Evolutionary conservation across 2,113 vertebrate species (phyloP).

Genomic region (Gavialis gangeticus): DNA sequence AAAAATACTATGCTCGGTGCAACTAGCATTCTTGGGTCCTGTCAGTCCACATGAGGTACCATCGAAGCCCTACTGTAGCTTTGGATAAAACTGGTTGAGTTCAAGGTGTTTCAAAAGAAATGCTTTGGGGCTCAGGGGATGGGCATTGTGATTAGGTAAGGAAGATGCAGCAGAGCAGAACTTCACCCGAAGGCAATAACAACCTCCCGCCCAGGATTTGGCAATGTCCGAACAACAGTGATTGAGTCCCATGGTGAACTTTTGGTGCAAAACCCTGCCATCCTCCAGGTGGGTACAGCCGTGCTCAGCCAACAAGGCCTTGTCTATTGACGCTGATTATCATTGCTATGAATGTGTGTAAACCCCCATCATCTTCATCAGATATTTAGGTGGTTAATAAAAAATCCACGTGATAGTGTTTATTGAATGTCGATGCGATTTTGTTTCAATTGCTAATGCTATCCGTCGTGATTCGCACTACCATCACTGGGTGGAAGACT

Average conservation of each 20-base stretch:
- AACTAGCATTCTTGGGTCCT: neutral
- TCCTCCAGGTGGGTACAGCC: neutral
- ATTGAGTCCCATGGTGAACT: neutral
- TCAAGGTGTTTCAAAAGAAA: too few relatives aligned
- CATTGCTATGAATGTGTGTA: neutral
- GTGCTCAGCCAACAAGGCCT: neutral
- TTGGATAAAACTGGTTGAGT: neutral
- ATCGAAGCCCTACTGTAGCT: neutral
- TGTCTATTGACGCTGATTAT: neutral
- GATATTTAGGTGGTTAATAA: neutral
- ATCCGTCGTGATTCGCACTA: too few relatives aligned
- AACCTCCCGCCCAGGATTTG: neutral
- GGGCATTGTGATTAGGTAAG: too few relatives aligned
- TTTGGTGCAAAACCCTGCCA: neutral
- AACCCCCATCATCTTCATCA: neutral
- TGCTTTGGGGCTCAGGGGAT: too few relatives aligned
- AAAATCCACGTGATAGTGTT: neutral
- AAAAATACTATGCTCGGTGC: neutral
- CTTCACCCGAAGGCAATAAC: neutral
- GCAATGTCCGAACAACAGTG: neutral
- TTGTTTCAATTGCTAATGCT: neutral
- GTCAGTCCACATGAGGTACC: neutral
- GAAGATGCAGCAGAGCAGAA: neutral
- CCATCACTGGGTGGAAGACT: too few relatives aligned
- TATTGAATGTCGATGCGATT: neutral